Evolutionary conservation across 2,888 invertebrate species (phyloP), one percentile per base, ranked within the genome.

Genomic region (Mamestra brassicae): DNA sequence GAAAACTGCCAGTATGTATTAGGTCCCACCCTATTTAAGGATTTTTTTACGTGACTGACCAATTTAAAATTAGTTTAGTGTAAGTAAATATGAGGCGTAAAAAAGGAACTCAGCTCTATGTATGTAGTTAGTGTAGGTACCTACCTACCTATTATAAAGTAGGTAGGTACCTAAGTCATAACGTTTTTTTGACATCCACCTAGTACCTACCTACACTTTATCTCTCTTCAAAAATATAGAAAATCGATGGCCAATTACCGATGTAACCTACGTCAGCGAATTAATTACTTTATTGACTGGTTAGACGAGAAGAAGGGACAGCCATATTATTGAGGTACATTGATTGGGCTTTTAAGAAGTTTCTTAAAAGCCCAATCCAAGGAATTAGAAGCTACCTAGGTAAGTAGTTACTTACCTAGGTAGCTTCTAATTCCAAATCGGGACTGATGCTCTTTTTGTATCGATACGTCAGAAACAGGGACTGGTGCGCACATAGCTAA

Each of bases 381-480:
- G n/a, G n/a, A n/a, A n/a, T n/a, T n/a, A n/a, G n/a, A n/a, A n/a
- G n/a, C n/a, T n/a, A n/a, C n/a, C n/a, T n/a, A n/a, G n/a, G n/a
- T n/a, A n/a, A n/a, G n/a, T n/a, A n/a, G n/a, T n/a, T 5, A 38
- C 38, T 5, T 38, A 38, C 38, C 42, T 42, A 42, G 5, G 42
- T 42, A 42, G 26, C 26, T 26, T 26, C 5, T 38, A 4, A 38
- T 5, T 42, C 42, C 8, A 42, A 42, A 42, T 42, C 42, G 8
- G 1, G 1, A 42, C 8, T 38, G 3, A 11, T 1, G 1, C 26
- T 26, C 26, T 6, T 54, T 58, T 68, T 57, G 26, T 74, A 80
- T 74, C 63, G 45, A 67, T 60, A 17, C 26, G 54, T 52, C n/a
- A 73, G 26, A 78, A 57, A n/a, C n/a, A 36, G 34, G 70, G 54